Base-by-base conservation (phyloP, 2,888 invertebrate species). In the Acanthosepion lycidas region DNA sequence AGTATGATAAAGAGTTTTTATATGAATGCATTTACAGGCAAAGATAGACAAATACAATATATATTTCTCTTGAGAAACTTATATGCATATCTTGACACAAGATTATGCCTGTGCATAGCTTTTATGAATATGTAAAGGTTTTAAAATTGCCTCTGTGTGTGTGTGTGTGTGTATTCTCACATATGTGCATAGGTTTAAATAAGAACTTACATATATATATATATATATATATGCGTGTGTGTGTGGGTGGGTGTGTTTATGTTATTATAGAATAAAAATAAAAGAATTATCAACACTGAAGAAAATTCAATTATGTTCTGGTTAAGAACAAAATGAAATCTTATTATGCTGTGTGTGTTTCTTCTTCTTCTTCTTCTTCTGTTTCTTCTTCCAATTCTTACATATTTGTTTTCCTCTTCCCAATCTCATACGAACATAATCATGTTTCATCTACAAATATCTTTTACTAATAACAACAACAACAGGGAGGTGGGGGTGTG, bases 391-490 rank as follows among this genome's bases (percentile, higher is more conserved):
- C n/a, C n/a, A 9, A 9, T n/a, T 78, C n/a, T 33, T 78, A 12
- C 12, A 78, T 78, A 78, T 78, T 78, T 78, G n/a, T 78, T 15
- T n/a, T 78, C 78, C n/a, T 33, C n/a, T 78, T 78, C n/a, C 23
- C 78, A 78, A 78, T 78, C 33, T 78, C 23, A n/a, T 78, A 9
- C 15, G 78, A 78, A 78, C 78, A 78, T 15, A 78, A 78, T 78
- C 78, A 78, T n/a, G 78, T 78, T 78, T 78, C 78, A 78, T 78
- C 78, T n/a, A 78, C 78, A 78, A 78, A 78, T 78, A 78, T 78
- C 33, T 78, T 33, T 78, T 33, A 78, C 78, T 78, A n/a, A 78
- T 78, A 33, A 78, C 78, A 33, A 78, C 78, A 78, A 78, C 78
- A 78, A 78, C 18, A 33, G 15, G 8, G 18, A 64, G 64, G 18